phyloP scores from a whole-genome alignment of 2,888 invertebrate genomes.

The Synergus gifuensis region DNA sequence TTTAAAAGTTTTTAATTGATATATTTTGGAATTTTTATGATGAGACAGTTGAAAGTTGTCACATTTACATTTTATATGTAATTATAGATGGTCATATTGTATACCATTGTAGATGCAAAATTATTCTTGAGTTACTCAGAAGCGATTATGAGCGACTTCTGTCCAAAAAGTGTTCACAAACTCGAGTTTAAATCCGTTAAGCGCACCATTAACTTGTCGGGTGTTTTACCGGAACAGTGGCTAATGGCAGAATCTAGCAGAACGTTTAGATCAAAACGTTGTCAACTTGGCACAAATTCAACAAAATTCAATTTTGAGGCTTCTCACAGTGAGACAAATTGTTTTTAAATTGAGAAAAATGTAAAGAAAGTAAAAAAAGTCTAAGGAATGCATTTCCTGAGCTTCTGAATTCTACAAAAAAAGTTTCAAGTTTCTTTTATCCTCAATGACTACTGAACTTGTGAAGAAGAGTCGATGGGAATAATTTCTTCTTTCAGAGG shows the following conservation, averaged over 20 bases:
- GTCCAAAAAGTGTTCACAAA: conserved; percentile 13
- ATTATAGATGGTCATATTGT: background rate
- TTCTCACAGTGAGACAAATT: background rate
- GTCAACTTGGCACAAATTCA: conserved; percentile 39
- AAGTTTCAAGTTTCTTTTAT: background rate
- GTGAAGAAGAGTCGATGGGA: background rate
- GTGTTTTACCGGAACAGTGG: conserved; percentile 60
- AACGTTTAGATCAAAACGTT: conserved; percentile 38
- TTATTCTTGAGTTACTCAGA: conserved; percentile 24
- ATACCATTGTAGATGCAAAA: background rate
- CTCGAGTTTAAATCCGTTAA: conserved; percentile 61
- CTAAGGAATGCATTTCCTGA: background rate
- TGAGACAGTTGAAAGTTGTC: too few relatives aligned
- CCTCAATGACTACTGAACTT: background rate
- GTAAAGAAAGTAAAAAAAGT: background rate
- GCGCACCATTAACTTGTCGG: conserved; percentile 66
- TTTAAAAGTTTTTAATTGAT: too few relatives aligned
- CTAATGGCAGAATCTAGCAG: conserved; percentile 58
- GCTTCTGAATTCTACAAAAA: background rate
- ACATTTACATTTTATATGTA: too few relatives aligned
- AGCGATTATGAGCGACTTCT: conserved; percentile 14
- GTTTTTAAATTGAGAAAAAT: background rate
- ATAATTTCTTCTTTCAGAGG: conserved; percentile 7
- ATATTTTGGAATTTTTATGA: too few relatives aligned
- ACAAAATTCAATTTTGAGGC: conserved; percentile 25